Evolutionary conservation across 2,113 vertebrate species (phyloP).

Genomic region (Clarias magur): DNA sequence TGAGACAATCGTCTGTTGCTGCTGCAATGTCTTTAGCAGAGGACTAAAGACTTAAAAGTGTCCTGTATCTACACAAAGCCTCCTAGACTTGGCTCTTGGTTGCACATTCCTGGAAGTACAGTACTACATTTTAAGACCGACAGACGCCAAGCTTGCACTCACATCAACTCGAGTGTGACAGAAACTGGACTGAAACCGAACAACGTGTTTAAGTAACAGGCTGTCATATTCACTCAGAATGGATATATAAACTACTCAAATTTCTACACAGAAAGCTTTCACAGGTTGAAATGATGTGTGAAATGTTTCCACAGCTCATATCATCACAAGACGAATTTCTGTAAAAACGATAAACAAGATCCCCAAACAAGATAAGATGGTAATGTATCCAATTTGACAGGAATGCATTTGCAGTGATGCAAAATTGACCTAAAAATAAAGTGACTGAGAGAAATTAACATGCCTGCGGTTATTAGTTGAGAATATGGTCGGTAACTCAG

Average conservation of each 20-base stretch:
- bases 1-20: constrained; percentile 8
- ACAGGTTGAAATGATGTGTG: background rate
- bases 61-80: background rate
- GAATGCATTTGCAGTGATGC: background rate
- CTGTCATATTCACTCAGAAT: background rate
- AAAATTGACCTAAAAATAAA: background rate
- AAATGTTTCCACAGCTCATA: background rate
- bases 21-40: constrained; percentile 27
- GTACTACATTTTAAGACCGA: constrained; percentile 11
- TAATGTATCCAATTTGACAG: background rate
- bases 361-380: background rate
- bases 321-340: background rate
- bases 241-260: background rate
- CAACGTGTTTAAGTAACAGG: constrained; percentile 1
- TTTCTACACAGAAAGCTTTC: background rate
- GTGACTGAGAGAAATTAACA: background rate
- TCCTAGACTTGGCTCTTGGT: constrained; percentile 3
- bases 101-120: constrained; percentile 9
- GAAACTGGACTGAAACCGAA: background rate
- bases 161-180: background rate
- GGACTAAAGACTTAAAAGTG: constrained; percentile 1
- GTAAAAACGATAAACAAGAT: background rate
- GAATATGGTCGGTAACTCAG: background rate
- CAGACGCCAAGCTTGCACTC: background rate
- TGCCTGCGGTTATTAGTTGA: background rate